Evolutionary conservation across 2,113 vertebrate genomes (phyloP).

Genomic region (Camelus bactrianus): DNA sequence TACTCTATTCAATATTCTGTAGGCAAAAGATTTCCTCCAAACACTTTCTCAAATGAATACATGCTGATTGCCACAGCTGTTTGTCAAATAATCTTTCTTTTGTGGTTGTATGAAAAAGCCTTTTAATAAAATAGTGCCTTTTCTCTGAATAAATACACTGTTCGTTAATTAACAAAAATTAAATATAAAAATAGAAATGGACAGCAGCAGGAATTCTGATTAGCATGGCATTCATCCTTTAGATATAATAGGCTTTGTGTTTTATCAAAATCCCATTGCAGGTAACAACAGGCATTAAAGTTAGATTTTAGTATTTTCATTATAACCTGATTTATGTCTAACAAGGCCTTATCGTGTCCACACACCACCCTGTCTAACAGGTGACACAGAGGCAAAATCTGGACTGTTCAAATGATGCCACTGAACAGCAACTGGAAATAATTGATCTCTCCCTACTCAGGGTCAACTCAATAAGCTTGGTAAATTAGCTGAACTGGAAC

Average conservation of each 20-base stretch:
- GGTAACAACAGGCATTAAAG: slow-evolving; percentile 2
- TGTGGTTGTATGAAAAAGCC: not conserved
- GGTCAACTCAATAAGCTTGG: not conserved
- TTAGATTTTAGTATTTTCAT: slow-evolving; percentile 14
- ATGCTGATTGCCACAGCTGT: slow-evolving; percentile 28
- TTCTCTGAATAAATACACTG: not conserved
- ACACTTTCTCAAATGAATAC: slow-evolving; percentile 34
- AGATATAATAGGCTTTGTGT: not conserved
- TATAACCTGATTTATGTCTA: slow-evolving; percentile 29
- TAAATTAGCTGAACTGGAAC: slow-evolving; percentile 22
- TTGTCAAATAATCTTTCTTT: slow-evolving; percentile 63
- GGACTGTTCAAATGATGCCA: not conserved
- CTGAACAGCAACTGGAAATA: not conserved
- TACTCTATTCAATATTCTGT: slow-evolving; percentile 58
- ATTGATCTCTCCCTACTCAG: not conserved
- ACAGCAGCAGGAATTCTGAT: not conserved
- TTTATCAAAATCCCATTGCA: slow-evolving; percentile 64
- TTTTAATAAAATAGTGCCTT: slow-evolving; percentile 20
- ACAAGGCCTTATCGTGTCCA: not conserved
- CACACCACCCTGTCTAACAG: not conserved
- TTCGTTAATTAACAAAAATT: slow-evolving; percentile 47
- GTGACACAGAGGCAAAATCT: slow-evolving; percentile 2
- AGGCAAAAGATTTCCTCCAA: slow-evolving; percentile 45
- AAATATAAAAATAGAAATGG: slow-evolving; percentile 62
- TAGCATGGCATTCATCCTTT: not conserved